phyloP scores from a whole-genome alignment of 2,797 vertebrate genomes.

The Lateolabrax maculatus region DNA sequence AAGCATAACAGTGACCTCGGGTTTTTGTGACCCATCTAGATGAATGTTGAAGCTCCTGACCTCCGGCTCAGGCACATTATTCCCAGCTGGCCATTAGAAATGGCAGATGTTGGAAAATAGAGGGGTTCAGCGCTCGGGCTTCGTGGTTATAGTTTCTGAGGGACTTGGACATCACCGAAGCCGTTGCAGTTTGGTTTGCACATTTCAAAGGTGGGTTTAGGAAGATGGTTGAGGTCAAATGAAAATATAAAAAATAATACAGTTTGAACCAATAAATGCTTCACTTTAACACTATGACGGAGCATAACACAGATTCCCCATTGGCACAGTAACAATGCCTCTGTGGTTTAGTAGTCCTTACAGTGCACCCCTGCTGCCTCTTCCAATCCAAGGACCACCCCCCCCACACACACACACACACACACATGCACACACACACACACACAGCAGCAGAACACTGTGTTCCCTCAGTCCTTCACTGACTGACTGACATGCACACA shows the following conservation, averaged over 20 bases:
- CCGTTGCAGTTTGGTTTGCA: conserved; percentile 28
- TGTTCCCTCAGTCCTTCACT: conserved; percentile 60
- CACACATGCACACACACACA: conserved; percentile 38
- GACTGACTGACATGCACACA: conserved; percentile 69
- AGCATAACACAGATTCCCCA: conserved; percentile 55
- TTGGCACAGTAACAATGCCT: conserved; percentile 63
- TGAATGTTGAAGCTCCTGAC: conserved; percentile 51
- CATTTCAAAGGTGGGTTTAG: not conserved
- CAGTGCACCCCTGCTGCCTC: conserved; percentile 63
- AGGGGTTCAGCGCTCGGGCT: conserved; percentile 24
- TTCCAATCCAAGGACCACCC: conserved; percentile 45
- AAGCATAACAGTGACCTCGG: conserved; percentile 41
- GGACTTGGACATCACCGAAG: conserved; percentile 40
- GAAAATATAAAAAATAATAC: not conserved
- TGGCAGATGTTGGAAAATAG: conserved; percentile 67
- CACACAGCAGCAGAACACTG: conserved; percentile 56
- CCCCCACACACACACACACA: conserved; percentile 25
- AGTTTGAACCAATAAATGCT: not conserved
- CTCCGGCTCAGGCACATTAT: conserved; percentile 40
- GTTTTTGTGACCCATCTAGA: conserved; percentile 54
- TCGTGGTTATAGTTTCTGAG: conserved; percentile 41
- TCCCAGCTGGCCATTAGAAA: conserved; percentile 64
- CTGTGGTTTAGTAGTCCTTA: conserved; percentile 72
- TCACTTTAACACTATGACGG: conserved; percentile 15
- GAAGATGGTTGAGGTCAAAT: not conserved